These are phyloP conservation scores for Pogona vitticeps DNA, from an alignment of 2,113 vertebrate species.

Conservation along the genomic window DNA sequence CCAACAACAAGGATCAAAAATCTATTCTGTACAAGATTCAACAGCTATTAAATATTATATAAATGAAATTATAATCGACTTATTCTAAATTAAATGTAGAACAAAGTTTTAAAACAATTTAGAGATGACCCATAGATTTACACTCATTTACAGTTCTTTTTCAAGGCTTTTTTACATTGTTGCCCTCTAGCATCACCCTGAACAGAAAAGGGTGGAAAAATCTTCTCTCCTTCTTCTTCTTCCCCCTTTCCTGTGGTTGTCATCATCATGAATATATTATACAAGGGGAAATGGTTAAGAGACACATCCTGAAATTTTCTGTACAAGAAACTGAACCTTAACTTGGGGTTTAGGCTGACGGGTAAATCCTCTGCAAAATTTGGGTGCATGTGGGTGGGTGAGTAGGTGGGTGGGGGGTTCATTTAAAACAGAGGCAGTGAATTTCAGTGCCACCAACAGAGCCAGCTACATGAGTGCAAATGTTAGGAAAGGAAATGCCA, in stretches of 20 bases:
- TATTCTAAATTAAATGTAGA: background rate
- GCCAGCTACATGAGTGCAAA: background rate
- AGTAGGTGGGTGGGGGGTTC: no score
- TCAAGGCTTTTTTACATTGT: background rate
- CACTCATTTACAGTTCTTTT: background rate
- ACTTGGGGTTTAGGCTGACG: background rate
- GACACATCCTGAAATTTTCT: background rate
- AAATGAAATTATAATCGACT: background rate
- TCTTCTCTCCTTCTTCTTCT: background rate
- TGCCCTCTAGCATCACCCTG: background rate
- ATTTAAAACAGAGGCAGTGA: background rate
- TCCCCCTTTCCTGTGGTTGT: background rate
- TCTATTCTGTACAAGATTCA: background rate
- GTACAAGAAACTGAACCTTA: background rate
- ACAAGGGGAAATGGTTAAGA: background rate
- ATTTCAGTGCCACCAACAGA: background rate
- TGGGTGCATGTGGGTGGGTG: no score
- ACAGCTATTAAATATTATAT: background rate
- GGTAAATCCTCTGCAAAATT: background rate
- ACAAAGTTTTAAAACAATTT: background rate
- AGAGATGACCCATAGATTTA: background rate
- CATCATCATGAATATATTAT: background rate
- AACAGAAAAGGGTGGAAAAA: background rate
- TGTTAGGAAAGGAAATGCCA: slow-evolving; percentile 3
- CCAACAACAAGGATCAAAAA: background rate